Base-by-base conservation (phyloP, 2,888 invertebrate species). In the Coleophora deauratella region DNA sequence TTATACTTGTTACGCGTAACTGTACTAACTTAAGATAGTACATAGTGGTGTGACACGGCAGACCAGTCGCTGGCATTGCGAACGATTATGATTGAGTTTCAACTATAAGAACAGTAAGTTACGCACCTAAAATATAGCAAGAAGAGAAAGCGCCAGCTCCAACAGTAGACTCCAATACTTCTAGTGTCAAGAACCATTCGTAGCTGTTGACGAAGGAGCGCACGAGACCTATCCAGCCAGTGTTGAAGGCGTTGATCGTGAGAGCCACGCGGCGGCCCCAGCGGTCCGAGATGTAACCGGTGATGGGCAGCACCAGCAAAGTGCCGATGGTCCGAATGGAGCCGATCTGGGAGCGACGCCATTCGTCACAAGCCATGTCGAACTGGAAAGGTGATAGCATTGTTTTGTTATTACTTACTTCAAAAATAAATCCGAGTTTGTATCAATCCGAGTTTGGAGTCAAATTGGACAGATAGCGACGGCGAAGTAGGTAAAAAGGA, bases 201-300 rank as follows among this genome's bases (percentile, higher is more conserved):
- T 93, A 93, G 49, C 88, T 88, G 42, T 88, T 87, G 41, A 92
- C 89, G 58, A 92, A 91, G 9, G 92, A 90, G 40, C 92, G 88
- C 13, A 88, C 77, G 30, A 93, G 71, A 2, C 94, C 94, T 41
- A 91, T 77, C 59, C 91, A 70, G 38, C 88, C 90, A 21, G 90
- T 89, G 50, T 90, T 70, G 50, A 89, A 82, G 50, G 90, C 88
- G 49, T 89, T 88, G 52, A 88, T 67, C 27, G 90, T 86, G 53
- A 91, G 80, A 9, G 90, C 84, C 34, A 88, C 85, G 51, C 89
- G 88, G 27, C 92, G 85, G 2, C 92, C 92, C 80, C 87, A 93
- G 87, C 89, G 90, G 75, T 93, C 93, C 0, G 93, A 93, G 47
- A 93, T 76, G 54, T 88, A 88, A 30, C 93, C 93, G 0, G 91